A percentile compares a stretch with the other conserved stretches of the same genome.
These are phyloP conservation scores for Melinopterus prodromus DNA, from an alignment of 2,888 invertebrate genomes.

Conservation along the genomic window DNA sequence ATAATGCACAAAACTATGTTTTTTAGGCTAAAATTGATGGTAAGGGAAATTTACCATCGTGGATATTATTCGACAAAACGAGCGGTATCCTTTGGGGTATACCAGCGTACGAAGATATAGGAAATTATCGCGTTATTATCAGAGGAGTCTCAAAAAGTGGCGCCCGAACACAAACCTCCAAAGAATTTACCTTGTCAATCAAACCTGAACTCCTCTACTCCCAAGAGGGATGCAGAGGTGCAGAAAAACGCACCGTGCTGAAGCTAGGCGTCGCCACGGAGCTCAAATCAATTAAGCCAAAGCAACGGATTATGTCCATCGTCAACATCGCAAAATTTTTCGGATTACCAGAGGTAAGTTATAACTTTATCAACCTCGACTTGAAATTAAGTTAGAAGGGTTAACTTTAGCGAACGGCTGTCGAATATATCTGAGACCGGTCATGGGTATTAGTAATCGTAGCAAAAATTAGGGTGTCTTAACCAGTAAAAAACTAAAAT, in stretches of 20 bases:
- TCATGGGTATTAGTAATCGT: too few relatives aligned
- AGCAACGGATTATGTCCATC: constrained; percentile 71
- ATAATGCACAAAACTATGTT: neutral
- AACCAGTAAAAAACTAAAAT: neutral
- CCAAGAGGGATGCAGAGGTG: constrained; percentile 49
- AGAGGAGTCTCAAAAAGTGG: constrained; percentile 61
- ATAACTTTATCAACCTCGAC: neutral
- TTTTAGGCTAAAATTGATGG: constrained; percentile 59
- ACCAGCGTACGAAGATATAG: constrained; percentile 73
- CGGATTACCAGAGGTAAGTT: constrained; percentile 71
- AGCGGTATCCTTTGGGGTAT: constrained; percentile 79
- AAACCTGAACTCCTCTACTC: constrained; percentile 36
- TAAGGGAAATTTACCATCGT: constrained; percentile 65
- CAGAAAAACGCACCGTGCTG: constrained; percentile 63
- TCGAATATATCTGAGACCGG: neutral
- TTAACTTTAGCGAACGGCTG: neutral
- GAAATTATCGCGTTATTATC: constrained; percentile 71
- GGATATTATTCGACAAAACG: constrained; percentile 76
- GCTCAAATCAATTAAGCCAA: constrained; percentile 69
- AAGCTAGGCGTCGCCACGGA: constrained; percentile 74
- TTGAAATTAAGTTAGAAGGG: neutral
- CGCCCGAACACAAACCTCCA: constrained; percentile 25
- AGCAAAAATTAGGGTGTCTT: constrained; percentile 7
- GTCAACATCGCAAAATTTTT: constrained; percentile 77
- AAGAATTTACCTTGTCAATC: constrained; percentile 38